Base-by-base conservation (phyloP, 2,113 vertebrate species). In the Thamnophis sirtalis region DNA sequence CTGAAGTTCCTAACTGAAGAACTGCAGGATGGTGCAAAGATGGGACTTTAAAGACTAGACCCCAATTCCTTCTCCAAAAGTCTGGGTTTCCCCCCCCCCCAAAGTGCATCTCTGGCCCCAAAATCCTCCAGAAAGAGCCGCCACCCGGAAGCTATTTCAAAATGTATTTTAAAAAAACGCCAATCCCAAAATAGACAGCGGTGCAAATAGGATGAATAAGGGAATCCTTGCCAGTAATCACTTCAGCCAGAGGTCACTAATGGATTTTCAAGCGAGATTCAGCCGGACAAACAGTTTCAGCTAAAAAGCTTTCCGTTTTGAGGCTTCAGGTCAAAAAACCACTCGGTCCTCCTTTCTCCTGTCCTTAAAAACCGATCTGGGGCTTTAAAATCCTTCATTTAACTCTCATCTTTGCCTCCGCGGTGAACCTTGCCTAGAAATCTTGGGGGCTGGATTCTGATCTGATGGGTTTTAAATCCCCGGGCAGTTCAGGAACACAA, bases 21-120 rank as follows among this genome's bases (percentile, higher is more conserved):
- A 54, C 13, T 54, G 53, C 15, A 54, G 15, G 53, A 54, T 3
- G 13, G 53, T 11, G 53, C 53, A 43, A 43, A 43, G 43, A 43
- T 43, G 9, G 53, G 49, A 28, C 10, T 50, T 51, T 11, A 21
- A 21, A 33, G 28, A 11, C 15, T 33, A 15, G 63, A 33, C 5
- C 11, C 11, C 3, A 22, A 80, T 0, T 3, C 6, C 2, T 21
- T 26, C 24, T 86, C 6, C 10, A 4, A 26, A 50, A 11, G 1
- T 24, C n/a, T 26, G 9, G 5, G 9, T 5, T 4, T 9, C 0
- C 0, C 1, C 6, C 21, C 54, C 6, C 21, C 54, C 6, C 2
- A 4, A 50, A 86, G 43, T 49, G 48, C 9, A 26, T 50, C 48
- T 86, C 48, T 86, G 22, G n/a, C 22, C 17, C 6, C 7, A 80